These are phyloP conservation scores for Seriola quinqueradiata DNA, from an alignment of 2,113 vertebrate species.

Conservation along the genomic window DNA sequence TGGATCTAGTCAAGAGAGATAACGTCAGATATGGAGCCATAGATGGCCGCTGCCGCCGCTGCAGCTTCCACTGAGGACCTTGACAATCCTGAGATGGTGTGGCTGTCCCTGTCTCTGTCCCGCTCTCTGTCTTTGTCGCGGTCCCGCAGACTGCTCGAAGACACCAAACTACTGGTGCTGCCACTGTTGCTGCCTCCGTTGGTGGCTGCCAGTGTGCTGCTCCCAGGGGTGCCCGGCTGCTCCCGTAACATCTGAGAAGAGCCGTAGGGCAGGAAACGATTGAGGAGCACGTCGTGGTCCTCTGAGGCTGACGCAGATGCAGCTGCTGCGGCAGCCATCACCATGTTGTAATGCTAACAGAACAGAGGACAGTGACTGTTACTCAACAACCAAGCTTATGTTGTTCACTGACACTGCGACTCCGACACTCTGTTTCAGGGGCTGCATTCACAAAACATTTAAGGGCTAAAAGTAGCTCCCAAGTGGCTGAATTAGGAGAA, in stretches of 20 bases:
- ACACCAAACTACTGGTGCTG: slow-evolving; percentile 96
- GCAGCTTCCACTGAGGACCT: slow-evolving; percentile 90
- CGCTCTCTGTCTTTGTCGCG: slow-evolving; percentile 88
- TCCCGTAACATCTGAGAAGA: slow-evolving; percentile 96
- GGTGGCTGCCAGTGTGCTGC: slow-evolving; percentile 88
- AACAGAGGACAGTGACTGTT: neutral
- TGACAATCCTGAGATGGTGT: slow-evolving; percentile 86
- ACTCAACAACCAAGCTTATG: neutral
- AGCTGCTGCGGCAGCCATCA: slow-evolving; percentile 94
- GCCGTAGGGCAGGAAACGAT: slow-evolving; percentile 94
- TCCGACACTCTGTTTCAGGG: neutral
- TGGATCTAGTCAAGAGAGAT: slow-evolving; percentile 95
- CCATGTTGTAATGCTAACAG: slow-evolving; percentile 95
- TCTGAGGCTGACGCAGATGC: slow-evolving; percentile 90
- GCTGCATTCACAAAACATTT: neutral
- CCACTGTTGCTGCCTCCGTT: slow-evolving; percentile 92
- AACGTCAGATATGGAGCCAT: slow-evolving; percentile 96
- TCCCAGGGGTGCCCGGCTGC: slow-evolving; percentile 90
- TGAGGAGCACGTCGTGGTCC: slow-evolving; percentile 94
- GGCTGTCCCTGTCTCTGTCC: slow-evolving; percentile 87
- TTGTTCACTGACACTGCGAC: neutral
- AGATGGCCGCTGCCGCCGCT: slow-evolving; percentile 90
- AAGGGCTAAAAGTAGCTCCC: neutral
- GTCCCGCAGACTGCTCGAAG: slow-evolving; percentile 95
- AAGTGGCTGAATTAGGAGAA: neutral